Evolutionary conservation across 2,113 vertebrate species (phyloP), one percentile per base, ranked within the genome.

Genomic region (Etia nguti): DNA sequence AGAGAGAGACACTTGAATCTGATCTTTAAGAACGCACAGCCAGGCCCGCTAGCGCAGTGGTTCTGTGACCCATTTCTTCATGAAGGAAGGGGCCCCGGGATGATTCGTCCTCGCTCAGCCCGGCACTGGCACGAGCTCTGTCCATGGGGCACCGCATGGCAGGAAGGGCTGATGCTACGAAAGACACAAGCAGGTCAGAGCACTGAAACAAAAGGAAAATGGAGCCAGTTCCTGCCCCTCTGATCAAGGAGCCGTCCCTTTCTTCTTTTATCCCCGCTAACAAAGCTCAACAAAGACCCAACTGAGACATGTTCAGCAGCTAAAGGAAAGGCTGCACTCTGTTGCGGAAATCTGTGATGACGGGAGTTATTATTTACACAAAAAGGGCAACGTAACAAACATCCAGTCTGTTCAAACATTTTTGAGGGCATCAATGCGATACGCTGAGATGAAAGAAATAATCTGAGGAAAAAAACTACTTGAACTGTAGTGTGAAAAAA

Each of bases 11-110:
- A 16, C 43, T 70, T 36, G 13, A 80, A 84, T 81, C 80, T 20
- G 16, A 41, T 62, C 52, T 29, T 59, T 38, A 38, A 41, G 55
- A 62, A 79, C 34, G 60, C 3, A 3, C 24, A n/a, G 80, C 54
- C 10, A 48, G 50, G 46, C n/a, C 55, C 22, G 60, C 26, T 22
- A 15, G 50, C 79, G 55, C 38, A 26, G 75, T 48, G 52, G 36
- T 73, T 86, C 65, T 84, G 79, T 90, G 84, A 92, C 85, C 90
- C 87, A 92, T n/a, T 92, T 92, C 82, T 86, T 90, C 79, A 88
- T 80, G 87, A 89, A 90, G 83, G 54, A 90, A 73, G 82, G 50
- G 65, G 87, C 26, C 86, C 82, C 57, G 4, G 43, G 55, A 86
- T 41, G 56, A 90, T 80, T 80, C 26, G 50, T 60, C 29, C 31